phyloP scores from a whole-genome alignment of 2,888 invertebrate species.

The Pteria penguin region DNA sequence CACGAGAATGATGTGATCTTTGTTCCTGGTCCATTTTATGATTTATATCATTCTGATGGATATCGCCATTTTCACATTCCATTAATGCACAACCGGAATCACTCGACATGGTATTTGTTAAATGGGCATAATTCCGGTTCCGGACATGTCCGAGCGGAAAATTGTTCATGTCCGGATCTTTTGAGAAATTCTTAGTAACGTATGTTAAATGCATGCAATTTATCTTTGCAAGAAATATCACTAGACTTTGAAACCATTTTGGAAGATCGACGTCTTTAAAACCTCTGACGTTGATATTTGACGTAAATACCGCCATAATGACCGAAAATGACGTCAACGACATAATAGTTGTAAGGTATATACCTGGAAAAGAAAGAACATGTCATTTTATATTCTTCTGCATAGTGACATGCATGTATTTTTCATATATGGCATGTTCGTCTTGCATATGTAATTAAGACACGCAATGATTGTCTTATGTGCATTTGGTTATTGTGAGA shows the following conservation, averaged over 20 bases:
- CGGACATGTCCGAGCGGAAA: slow-evolving; percentile 16
- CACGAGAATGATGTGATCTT: slow-evolving; percentile 16
- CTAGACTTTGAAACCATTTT: slow-evolving; percentile 46
- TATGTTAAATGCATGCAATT: slow-evolving; percentile 64
- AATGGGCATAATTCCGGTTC: slow-evolving; percentile 40
- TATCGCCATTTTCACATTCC: slow-evolving; percentile 69
- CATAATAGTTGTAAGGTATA: slow-evolving; percentile 80
- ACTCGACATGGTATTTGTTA: slow-evolving; percentile 61
- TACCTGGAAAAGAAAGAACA: slow-evolving; percentile 60
- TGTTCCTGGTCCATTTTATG: slow-evolving; percentile 27
- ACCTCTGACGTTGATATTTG: slow-evolving; percentile 78
- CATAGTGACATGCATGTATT: neutral
- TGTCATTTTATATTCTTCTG: neutral
- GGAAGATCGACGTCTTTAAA: slow-evolving; percentile 65
- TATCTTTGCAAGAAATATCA: slow-evolving; percentile 55
- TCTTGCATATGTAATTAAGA: too few relatives aligned
- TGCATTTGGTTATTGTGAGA: too few relatives aligned
- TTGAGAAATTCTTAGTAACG: slow-evolving; percentile 12
- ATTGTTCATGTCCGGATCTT: neutral
- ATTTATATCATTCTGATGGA: slow-evolving; percentile 6
- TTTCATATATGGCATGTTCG: too few relatives aligned
- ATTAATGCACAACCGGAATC: slow-evolving; percentile 71
- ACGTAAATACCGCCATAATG: slow-evolving; percentile 78
- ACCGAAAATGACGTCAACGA: slow-evolving; percentile 79
- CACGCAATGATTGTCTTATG: too few relatives aligned